Percentiles rank a stretch among this genome's conserved stretches.
phyloP scores from a whole-genome alignment of 2,113 vertebrate species.

The Hippoglossus stenolepis region DNA sequence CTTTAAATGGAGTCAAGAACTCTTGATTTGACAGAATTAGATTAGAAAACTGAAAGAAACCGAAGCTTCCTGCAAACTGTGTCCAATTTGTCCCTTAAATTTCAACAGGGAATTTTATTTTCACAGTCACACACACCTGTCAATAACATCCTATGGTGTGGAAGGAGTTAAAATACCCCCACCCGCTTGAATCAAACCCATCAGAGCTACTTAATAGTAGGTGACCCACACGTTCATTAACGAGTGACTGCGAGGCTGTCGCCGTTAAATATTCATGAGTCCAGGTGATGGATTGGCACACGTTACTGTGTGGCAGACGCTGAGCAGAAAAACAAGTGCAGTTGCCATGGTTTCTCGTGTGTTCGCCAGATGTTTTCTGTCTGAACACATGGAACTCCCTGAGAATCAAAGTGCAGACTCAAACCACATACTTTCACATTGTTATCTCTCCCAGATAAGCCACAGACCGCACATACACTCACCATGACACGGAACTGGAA shows the following conservation, averaged over 20 bases:
- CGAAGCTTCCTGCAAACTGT: background rate
- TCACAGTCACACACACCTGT: background rate
- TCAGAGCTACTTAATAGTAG: slow-evolving; percentile 15
- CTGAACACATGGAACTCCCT: slow-evolving; percentile 26
- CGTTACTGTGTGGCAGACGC: slow-evolving; percentile 28
- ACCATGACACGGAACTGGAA: background rate
- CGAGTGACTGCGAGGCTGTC: slow-evolving; percentile 3
- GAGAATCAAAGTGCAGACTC: slow-evolving; percentile 15
- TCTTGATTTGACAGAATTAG: too few species aligned
- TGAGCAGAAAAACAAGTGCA: slow-evolving; percentile 23
- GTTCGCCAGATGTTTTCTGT: slow-evolving; percentile 54
- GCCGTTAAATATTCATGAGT: slow-evolving; percentile 55
- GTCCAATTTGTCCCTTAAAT: background rate
- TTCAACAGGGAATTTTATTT: background rate
- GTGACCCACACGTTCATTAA: background rate
- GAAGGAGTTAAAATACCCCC: background rate
- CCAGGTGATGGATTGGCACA: slow-evolving; percentile 47
- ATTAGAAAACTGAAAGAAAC: background rate
- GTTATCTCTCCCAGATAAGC: slow-evolving; percentile 18
- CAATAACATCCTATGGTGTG: background rate
- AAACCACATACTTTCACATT: slow-evolving; percentile 6
- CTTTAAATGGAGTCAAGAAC: background rate
- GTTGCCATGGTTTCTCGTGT: slow-evolving; percentile 53
- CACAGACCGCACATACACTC: background rate
- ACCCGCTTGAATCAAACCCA: background rate